Evolutionary conservation across 2,888 invertebrate species (phyloP), one percentile per base, ranked within the genome.

Genomic region (Drosophila atripex): DNA sequence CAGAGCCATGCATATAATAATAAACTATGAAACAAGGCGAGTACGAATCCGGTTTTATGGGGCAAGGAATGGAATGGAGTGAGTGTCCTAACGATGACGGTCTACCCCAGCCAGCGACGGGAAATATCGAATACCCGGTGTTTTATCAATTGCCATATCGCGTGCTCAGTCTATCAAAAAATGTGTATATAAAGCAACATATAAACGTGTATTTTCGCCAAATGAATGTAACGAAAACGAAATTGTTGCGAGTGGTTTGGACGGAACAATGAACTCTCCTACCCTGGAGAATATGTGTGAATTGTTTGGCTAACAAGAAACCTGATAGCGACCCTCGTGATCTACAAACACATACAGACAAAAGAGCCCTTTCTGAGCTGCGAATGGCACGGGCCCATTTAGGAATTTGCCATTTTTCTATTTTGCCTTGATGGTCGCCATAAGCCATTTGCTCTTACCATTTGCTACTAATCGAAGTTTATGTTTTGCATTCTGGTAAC

Each of bases 131-230:
- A 83, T 80, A 70, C 83, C 86, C 86, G 77, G 72, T 75, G 84
- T 87, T 85, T 87, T 87, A 87, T 85, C 84, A 87, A 85, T 87
- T 86, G 84, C 80, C 75, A 66, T 74, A 87, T 85, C 88, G 84
- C 84, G 84, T 85, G 84, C 65, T 74, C 66, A 39, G 61, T 23
- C 75, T 75, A 64, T 59, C 71, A 61, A 61, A 39, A 60, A 56
- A 53, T 23, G 38, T 23, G 47, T 35, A 38, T 21, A 68, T 39
- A 43, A 18, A 51, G 52, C 47, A 78, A 73, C 85, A 60, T 41
- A 14, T 41, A 28, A 28, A 28, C 28, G 9, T 41, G 65, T 55
- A 69, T 55, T 55, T 52, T 30, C 23, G 65, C 55, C 55, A 69
- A 69, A 74, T 64, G 78, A 71, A 68, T 46, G 72, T 45, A 54